Conservation (phyloP, 1,140 invertebrate genomes). For the Hyles vespertilio region DNA sequence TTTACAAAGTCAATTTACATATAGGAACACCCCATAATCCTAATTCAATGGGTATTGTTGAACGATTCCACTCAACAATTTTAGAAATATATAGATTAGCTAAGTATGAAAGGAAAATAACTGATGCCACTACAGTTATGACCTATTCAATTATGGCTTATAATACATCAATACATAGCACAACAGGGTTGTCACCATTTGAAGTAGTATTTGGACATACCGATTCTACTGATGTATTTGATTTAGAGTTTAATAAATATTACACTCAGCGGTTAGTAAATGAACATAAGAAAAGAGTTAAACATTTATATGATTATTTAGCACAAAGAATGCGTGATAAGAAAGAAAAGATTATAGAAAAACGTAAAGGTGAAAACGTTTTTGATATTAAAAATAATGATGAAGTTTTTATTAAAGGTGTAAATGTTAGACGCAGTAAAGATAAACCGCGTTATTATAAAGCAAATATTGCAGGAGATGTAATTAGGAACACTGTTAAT, state of each 20-base stretch:
- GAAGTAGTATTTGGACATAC: constrained; percentile 38
- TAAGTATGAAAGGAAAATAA: constrained; percentile 20
- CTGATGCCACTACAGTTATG: constrained; percentile 20
- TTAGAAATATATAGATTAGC: constrained; percentile 30
- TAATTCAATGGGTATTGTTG: constrained; percentile 25
- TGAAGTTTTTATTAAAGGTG: constrained; percentile 16
- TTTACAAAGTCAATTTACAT: constrained; percentile 26
- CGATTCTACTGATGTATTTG: constrained; percentile 19
- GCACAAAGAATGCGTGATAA: constrained; percentile 18
- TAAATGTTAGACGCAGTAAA: constrained; percentile 17
- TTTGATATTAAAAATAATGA: constrained; percentile 12
- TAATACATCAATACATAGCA: constrained; percentile 29
- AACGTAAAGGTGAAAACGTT: constrained; percentile 9
- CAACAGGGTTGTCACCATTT: constrained; percentile 27
- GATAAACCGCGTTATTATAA: constrained; percentile 21
- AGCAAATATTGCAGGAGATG: constrained; percentile 10
- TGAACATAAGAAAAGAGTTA: constrained; percentile 29
- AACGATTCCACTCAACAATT: constrained; percentile 31
- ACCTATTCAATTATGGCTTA: constrained; percentile 32
- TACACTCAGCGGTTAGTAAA: constrained; percentile 31
- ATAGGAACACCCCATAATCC: constrained; percentile 27
- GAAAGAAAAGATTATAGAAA: constrained; percentile 16
- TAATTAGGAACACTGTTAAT: constrained; percentile 10
- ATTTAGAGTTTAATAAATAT: constrained; percentile 19
- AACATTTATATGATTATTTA: constrained; percentile 29